Base-by-base conservation (phyloP, 2,888 invertebrate genomes). In the Tiliacea citrago region DNA sequence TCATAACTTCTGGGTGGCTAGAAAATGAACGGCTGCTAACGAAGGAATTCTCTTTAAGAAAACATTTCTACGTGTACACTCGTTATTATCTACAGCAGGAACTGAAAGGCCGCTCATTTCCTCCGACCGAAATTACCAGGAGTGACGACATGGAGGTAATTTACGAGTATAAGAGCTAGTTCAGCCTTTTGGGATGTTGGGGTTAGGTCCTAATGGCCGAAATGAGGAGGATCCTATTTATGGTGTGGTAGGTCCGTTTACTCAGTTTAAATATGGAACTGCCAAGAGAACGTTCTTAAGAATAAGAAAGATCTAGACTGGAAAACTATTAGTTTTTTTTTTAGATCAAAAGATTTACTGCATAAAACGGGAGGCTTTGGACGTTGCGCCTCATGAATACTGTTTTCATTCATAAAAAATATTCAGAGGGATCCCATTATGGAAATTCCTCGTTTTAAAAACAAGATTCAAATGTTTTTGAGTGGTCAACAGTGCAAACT, bases 161-260 rank as follows among this genome's bases (percentile, higher is more conserved):
- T 86, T 85, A 86, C 67, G 81, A 75, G 70, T 82, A 86, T 76
- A 78, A 85, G 68, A 71, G 66, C 61, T 80, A 68, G 75, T 80
- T 62, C 70, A 67, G 69, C 57, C 72, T 84, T 84, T 77, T 65
- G 70, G 65, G 62, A 81, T 74, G 60, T 81, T 85, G 53, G 76
- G 80, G 75, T 71, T 75, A 73, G 61, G 29, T 73, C 49, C 66
- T 84, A 84, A 85, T 80, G 71, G 55, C 42, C 71, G n/a, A 53
- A 74, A 80, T 68, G 57, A 67, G 66, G 63, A 71, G 53, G 70
- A 73, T 71, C 53, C 67, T 80, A 73, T 76, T 70, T 73, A 75
- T 24, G 29, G 47, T 62, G 42, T 45, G 73, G 67, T 73, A 60
- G 55, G 24, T 75, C 7, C 24, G 49, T 68, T 57, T 58, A 57